These are phyloP conservation scores for Ichneumon xanthorius DNA, from an alignment of 2,888 invertebrate species.

Conservation along the genomic window DNA sequence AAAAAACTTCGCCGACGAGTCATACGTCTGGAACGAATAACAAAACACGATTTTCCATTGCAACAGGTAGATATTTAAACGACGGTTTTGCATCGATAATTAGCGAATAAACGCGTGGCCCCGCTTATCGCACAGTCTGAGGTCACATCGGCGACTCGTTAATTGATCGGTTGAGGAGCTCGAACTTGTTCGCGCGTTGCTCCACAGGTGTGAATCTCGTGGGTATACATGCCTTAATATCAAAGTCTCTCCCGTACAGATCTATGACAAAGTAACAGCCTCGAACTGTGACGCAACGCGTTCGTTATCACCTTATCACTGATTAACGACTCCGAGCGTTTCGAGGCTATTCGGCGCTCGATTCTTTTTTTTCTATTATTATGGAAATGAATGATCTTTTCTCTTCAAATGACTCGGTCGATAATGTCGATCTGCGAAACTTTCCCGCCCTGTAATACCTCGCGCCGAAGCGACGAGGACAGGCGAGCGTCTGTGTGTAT, in stretches of 20 bases:
- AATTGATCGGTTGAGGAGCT: constrained; percentile 15
- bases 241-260: constrained; percentile 1
- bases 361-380: not conserved
- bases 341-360: not conserved
- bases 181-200: constrained; percentile 14
- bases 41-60: not conserved
- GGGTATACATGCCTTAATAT: constrained; percentile 12
- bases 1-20: not conserved
- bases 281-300: constrained; percentile 54
- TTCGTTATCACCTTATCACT: constrained; percentile 58
- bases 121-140: constrained; percentile 9
- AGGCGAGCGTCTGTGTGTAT: not conserved
- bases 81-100: constrained; percentile 26
- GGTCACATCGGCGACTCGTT: constrained; percentile 18
- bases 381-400: not conserved
- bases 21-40: not conserved
- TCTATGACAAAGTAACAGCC: constrained; percentile 46
- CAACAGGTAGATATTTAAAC: constrained; percentile 8
- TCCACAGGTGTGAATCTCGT: constrained; percentile 55
- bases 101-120: constrained; percentile 4
- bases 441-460: not conserved
- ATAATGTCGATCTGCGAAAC: not conserved
- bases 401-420: not conserved
- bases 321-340: not conserved
- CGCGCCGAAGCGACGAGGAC: not conserved